phyloP scores from a whole-genome alignment of 2,888 invertebrate species.

The Lepidochitona cinerea region DNA sequence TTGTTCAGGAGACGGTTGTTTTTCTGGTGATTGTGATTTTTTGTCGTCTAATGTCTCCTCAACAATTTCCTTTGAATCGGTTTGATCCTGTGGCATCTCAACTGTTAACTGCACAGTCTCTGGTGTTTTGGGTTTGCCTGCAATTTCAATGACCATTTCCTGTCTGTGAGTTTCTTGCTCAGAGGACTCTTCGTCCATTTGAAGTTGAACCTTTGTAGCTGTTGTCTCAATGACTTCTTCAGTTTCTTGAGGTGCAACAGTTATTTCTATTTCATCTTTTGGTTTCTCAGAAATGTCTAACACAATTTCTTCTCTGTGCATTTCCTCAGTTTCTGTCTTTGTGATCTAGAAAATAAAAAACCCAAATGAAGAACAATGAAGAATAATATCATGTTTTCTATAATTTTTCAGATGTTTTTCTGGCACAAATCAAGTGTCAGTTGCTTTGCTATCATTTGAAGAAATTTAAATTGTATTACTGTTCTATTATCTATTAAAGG shows the following conservation, averaged over 20 bases:
- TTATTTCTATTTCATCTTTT: constrained; percentile 24
- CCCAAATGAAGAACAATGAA: too few relatives aligned
- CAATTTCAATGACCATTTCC: constrained; percentile 39
- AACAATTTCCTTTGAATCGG: neutral
- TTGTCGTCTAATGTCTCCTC: constrained; percentile 1
- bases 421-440: too few relatives aligned
- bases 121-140: constrained; percentile 45
- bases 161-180: constrained; percentile 27
- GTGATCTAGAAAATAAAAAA: neutral
- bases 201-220: neutral
- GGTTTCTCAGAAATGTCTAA: constrained; percentile 18
- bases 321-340: neutral
- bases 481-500: too few relatives aligned
- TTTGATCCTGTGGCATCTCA: constrained; percentile 31
- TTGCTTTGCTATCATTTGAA: too few relatives aligned
- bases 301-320: constrained; percentile 12
- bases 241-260: constrained; percentile 14
- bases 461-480: too few relatives aligned
- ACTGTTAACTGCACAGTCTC: constrained; percentile 57
- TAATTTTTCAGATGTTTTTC: too few relatives aligned
- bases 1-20: constrained; percentile 14
- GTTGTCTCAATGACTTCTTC: neutral
- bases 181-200: neutral
- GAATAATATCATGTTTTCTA: too few relatives aligned
- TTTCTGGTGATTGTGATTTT: neutral